Conservation (phyloP, 1,140 invertebrate species). For the Eurosta solidaginis region DNA sequence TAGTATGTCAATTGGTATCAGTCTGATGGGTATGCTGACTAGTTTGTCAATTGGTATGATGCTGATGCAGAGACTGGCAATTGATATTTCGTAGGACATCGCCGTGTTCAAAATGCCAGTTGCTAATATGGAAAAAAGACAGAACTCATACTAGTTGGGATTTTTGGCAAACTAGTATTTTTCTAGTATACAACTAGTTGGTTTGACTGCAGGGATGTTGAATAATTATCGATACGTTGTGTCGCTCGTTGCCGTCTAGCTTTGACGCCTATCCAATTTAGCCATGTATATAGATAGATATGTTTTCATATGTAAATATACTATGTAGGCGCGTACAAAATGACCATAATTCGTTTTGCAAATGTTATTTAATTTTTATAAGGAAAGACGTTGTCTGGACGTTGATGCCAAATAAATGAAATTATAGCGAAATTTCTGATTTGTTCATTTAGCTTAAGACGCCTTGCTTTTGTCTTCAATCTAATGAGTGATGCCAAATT, state of each 20-base stretch:
- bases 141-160: too few relatives aligned
- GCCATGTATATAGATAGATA: not conserved
- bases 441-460: not conserved
- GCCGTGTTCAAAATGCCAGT: too few relatives aligned
- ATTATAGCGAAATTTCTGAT: not conserved
- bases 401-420: not conserved
- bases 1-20: too few relatives aligned
- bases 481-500: not conserved
- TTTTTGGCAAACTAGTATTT: too few relatives aligned
- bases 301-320: too few relatives aligned
- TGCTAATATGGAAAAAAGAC: too few relatives aligned
- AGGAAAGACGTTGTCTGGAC: not conserved
- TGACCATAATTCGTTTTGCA: not conserved
- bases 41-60: too few relatives aligned
- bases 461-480: not conserved
- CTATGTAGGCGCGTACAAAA: not conserved
- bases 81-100: too few relatives aligned
- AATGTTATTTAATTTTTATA: conserved; percentile 5
- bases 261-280: not conserved
- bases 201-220: not conserved
- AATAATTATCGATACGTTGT: conserved; percentile 11
- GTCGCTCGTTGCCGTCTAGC: not conserved
- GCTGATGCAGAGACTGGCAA: too few relatives aligned
- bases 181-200: too few relatives aligned
- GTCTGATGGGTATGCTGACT: too few relatives aligned